Base-by-base conservation (phyloP, 2,797 vertebrate species). In the Prionace glauca region DNA sequence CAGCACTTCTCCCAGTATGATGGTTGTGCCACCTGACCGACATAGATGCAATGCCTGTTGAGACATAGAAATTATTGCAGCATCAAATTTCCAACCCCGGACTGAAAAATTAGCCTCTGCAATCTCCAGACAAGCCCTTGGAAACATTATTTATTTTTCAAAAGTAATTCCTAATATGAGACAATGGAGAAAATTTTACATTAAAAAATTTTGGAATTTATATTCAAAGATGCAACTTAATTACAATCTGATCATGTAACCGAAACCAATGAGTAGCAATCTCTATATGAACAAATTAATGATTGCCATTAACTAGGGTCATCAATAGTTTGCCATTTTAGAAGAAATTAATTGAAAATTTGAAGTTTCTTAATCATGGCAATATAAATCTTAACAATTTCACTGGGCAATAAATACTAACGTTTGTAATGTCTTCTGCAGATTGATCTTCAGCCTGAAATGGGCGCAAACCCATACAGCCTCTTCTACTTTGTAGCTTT, bases 401-500 rank as follows among this genome's bases (percentile, higher is more conserved):
- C 32, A n/a, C 16, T n/a, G 45, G 45, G 41, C 41, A 50, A 71
- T 95, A 1, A 41, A 95, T 56, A 50, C 16, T 56, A 77, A 74
- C 3, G 18, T 56, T 95, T 95, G 45, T 60, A 95, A 56, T 95
- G 72, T 95, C 41, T 77, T 67, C 65, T 32, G n/a, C 91, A 96
- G 95, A 95, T 96, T 60, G 95, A 96, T 67, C 91, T 94, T 60
- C 95, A 96, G 81, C 95, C 95, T 20, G 72, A 94, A 62, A 94
- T 81, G 65, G 81, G 92, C 86, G 95, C 95, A 84, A 96, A 96
- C 36, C 92, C 84, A 36, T 96, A 96, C 50, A 84, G 91, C 32
- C 95, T 94, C 95, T 95, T 95, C 45, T 96, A 95, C 79, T 96
- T 96, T 77, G 95, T 96, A 71, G 81, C 95, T 87, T 96, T 96